Base-by-base conservation (phyloP, 2,113 vertebrate species). In the Blennius ocellaris region DNA sequence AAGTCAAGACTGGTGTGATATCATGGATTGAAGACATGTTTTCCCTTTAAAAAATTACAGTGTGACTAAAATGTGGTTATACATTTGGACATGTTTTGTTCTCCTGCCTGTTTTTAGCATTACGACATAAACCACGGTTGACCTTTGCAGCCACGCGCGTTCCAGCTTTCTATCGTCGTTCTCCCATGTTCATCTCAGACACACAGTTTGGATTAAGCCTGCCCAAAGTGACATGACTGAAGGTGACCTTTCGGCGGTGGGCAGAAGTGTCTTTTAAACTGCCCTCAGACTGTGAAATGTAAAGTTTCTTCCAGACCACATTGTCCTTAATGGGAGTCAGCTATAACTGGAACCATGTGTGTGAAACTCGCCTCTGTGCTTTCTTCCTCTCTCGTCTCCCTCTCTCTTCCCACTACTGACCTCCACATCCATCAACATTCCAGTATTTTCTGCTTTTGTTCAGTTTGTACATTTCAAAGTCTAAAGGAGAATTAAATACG, bases 271-370 rank as follows among this genome's bases (percentile, higher is more conserved):
- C 61, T 65, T 75, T 30, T 60, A 78, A 83, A 89, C 80, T 78
- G 69, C 82, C 81, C 40, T 87, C 50, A 81, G 86, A 91, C 93
- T 93, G 92, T 93, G 91, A 92, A 94, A 90, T 87, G 71, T 80
- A 82, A 83, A 89, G 82, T 84, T 78, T 74, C 64, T 83, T 87
- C 85, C 78, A 82, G 75, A 89, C 87, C 86, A 68, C 80, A 82
- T 49, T 73, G 83, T 85, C 71, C 78, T 68, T 87, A 83, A 84
- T 76, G 84, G 82, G 77, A 78, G 66, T 81, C 64, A 41, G 6
- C 88, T 93, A 87, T 93, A 93, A 93, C 85, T 51, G 64, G 63
- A 89, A 90, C 77, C 92, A 92, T 86, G 64, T 93, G 92, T 89
- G 75, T 86, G 83, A 80, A 70, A 53, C 58, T 41, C 69, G 55